Conservation (phyloP, 2,797 vertebrate genomes). For the Danionella dracula region DNA sequence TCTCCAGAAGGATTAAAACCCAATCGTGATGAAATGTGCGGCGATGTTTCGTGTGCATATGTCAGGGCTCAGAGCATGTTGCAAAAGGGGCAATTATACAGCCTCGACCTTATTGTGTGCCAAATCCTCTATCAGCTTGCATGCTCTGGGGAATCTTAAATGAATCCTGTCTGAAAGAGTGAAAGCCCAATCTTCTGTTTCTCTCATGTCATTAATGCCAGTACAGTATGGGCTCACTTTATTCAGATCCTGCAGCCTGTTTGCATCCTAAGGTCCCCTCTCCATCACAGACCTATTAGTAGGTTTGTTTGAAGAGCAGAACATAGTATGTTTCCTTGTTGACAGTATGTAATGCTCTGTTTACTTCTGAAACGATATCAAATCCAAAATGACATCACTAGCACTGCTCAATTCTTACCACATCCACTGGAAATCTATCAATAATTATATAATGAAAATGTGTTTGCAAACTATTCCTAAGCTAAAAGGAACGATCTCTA, state of each 20-base stretch:
- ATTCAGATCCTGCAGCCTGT: slow-evolving; percentile 47
- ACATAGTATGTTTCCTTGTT: slow-evolving; percentile 51
- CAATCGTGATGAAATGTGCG: slow-evolving; percentile 30
- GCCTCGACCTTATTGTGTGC: slow-evolving; percentile 50
- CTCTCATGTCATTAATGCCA: slow-evolving; percentile 48
- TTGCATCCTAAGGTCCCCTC: slow-evolving; percentile 55
- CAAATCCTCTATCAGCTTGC: slow-evolving; percentile 58
- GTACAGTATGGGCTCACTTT: slow-evolving; percentile 45
- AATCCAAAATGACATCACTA: too few relatives aligned
- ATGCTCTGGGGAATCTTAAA: slow-evolving; percentile 50
- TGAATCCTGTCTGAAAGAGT: slow-evolving; percentile 59
- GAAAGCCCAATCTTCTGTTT: slow-evolving; percentile 40
- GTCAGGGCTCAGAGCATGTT: slow-evolving; percentile 29
- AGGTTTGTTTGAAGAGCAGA: slow-evolving; percentile 41
- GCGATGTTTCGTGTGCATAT: slow-evolving; percentile 42
- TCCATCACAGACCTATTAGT: slow-evolving; percentile 53
- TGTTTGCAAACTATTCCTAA: too few relatives aligned
- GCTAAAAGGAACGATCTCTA: too few relatives aligned
- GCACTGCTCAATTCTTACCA: too few relatives aligned
- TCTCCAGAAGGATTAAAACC: slow-evolving; percentile 35
- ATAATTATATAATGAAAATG: too few relatives aligned
- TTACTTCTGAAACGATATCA: slow-evolving; percentile 6
- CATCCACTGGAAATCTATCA: too few relatives aligned
- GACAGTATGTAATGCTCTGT: slow-evolving; percentile 43
- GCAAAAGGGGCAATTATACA: slow-evolving; percentile 52